A percentile compares a stretch with the other conserved stretches of the same genome.
phyloP scores from a whole-genome alignment of 1,140 invertebrate species.

The Drosophila lowei region DNA sequence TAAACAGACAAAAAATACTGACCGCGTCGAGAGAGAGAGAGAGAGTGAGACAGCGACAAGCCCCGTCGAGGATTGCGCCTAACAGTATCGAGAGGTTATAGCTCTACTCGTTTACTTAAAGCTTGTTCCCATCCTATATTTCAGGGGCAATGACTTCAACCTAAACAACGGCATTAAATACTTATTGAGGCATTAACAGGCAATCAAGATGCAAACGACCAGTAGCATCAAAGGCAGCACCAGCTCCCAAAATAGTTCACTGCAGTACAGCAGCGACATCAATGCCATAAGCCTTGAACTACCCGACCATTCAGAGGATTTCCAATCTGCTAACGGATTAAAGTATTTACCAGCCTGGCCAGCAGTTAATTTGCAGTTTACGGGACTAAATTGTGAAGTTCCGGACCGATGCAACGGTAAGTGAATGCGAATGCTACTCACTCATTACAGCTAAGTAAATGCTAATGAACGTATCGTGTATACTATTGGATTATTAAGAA shows the following conservation, averaged over 20 bases:
- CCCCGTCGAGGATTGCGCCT: not conserved
- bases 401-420: conserved; percentile 83
- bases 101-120: too few relatives aligned
- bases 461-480: conserved; percentile 14
- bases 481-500: conserved; percentile 26
- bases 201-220: conserved; percentile 39
- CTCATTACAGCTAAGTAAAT: not conserved
- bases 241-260: conserved; percentile 61
- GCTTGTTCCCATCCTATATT: too few relatives aligned
- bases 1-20: not conserved
- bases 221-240: conserved; percentile 4
- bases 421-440: conserved; percentile 29
- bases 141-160: conserved; percentile 18
- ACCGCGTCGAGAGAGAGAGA: not conserved
- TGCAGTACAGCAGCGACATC: conserved; percentile 77
- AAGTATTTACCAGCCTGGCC: conserved; percentile 86
- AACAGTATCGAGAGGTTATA: not conserved
- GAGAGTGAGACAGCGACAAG: not conserved
- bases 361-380: conserved; percentile 89
- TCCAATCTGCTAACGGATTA: conserved; percentile 71
- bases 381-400: conserved; percentile 88
- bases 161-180: not conserved
- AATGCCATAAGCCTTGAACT: conserved; percentile 71
- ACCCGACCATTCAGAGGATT: conserved; percentile 49
- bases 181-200: not conserved